Percentiles rank a stretch among this genome's conserved stretches.
Conservation (phyloP, 2,888 invertebrate genomes). For the Hipparchia sbordonii region DNA sequence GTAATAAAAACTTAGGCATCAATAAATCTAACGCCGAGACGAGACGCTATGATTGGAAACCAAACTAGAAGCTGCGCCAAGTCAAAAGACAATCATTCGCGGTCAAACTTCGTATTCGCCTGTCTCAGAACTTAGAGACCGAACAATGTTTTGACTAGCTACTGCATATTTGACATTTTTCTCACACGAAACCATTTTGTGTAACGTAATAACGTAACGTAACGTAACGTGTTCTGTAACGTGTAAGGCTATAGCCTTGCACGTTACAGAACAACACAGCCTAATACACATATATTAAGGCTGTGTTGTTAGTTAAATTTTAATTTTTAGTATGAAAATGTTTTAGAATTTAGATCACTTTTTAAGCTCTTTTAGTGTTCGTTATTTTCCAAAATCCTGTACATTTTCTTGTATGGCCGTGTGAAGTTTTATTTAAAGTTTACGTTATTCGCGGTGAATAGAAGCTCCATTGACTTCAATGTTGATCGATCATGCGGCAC, state of each 20-base stretch:
- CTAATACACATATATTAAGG: too few relatives aligned
- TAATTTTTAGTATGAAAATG: too few relatives aligned
- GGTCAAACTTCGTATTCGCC: neutral
- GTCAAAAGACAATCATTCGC: slow-evolving; percentile 12
- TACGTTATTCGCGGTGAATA: neutral
- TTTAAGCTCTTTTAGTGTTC: too few relatives aligned
- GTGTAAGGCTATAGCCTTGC: too few relatives aligned
- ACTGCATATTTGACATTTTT: neutral
- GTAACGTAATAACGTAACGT: too few relatives aligned
- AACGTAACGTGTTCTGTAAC: too few relatives aligned
- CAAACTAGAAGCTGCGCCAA: neutral
- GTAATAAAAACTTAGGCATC: too few relatives aligned
- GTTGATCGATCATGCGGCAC: slow-evolving; percentile 1
- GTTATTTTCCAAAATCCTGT: too few relatives aligned
- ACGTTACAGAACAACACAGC: too few relatives aligned
- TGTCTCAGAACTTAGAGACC: neutral
- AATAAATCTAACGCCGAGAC: too few relatives aligned
- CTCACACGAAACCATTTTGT: neutral
- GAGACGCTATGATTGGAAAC: neutral
- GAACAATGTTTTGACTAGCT: neutral
- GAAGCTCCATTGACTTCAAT: neutral
- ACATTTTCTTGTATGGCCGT: neutral
- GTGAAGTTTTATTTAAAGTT: neutral
- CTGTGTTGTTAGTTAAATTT: too few relatives aligned
- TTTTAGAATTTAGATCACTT: too few relatives aligned